Evolutionary conservation across 1,140 invertebrate species (phyloP).

Genomic region (Paracyclopina nana): DNA sequence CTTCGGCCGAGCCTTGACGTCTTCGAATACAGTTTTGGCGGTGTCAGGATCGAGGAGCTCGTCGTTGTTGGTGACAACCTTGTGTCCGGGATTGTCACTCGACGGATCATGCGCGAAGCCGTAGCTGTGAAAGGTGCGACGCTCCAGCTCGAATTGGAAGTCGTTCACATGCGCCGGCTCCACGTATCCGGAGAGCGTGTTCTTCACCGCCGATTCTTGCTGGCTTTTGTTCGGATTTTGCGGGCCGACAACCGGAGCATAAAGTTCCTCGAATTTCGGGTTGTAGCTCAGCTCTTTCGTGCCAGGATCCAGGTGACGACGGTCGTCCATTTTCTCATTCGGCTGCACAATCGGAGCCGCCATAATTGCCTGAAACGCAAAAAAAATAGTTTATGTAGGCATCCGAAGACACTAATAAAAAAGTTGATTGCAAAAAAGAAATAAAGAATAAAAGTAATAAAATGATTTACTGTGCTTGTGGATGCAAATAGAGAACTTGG

Average conservation of each 20-base stretch:
- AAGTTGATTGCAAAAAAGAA: too few relatives aligned
- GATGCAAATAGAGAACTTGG: too few relatives aligned
- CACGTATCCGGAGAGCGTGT: constrained; percentile 81
- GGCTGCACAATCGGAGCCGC: not conserved
- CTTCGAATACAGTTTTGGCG: constrained; percentile 74
- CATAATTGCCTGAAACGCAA: not conserved
- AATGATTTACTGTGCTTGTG: too few relatives aligned
- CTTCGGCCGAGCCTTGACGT: constrained; percentile 36
- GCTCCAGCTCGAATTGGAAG: constrained; percentile 96
- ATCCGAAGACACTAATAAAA: too few relatives aligned
- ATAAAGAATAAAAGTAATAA: too few relatives aligned
- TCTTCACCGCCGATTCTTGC: constrained; percentile 64
- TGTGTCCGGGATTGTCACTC: constrained; percentile 43
- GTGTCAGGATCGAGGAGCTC: constrained; percentile 29
- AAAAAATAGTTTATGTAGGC: too few relatives aligned
- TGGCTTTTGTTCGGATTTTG: constrained; percentile 74
- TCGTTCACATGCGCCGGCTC: constrained; percentile 86
- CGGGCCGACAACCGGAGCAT: constrained; percentile 72
- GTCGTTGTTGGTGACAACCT: constrained; percentile 41
- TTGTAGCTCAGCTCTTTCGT: constrained; percentile 66
- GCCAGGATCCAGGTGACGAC: constrained; percentile 42
- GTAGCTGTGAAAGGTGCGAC: constrained; percentile 80
- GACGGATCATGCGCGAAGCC: constrained; percentile 91
- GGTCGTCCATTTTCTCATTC: constrained; percentile 18
- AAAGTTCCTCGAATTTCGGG: constrained; percentile 88